Base-by-base conservation (phyloP, 2,797 vertebrate species). In the Myiothlypis coronata region DNA sequence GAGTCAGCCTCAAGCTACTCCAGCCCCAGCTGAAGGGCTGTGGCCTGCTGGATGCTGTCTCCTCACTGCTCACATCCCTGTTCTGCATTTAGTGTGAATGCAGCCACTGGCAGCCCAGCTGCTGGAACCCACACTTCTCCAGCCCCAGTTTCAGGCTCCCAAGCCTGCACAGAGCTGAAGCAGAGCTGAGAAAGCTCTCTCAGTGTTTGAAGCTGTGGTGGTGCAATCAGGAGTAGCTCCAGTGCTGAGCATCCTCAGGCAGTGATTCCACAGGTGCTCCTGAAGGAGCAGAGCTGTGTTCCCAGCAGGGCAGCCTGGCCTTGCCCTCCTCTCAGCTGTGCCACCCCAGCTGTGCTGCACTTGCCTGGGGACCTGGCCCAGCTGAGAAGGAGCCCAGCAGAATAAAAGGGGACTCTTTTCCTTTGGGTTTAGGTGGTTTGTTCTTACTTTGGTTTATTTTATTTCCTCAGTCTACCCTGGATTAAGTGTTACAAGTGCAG, bases 61-160 rank as follows among this genome's bases (percentile, higher is more conserved):
- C 39, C 13, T 9, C 22, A 44, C 46, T 2, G 0, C 8, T 65
- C 74, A 20, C 3, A 0, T 43, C 39, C n/a, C 74, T 49, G 14
- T 3, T 57, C 26, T 59, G 52, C 1, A 1, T 34, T 63, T 4
- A 22, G 37, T 28, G 32, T 56, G n/a, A 21, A 11, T 24, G 55
- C 3, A 24, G 46, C 55, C 50, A 17, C 1, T 21, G 59, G 44
- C 32, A 60, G 34, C 11, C 19, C 34, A 35, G 34, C 47, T 78
- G 28, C 59, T 43, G 24, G 46, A 65, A 12, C 63, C n/a, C 20
- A 1, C 2, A 2, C 46, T 24, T 44, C 59, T 24, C 32, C 22
- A 55, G 77, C 41, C 47, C 21, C 34, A 5, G 49, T 13, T 52
- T 20, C 28, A 44, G 30, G 16, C 53, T 68, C 57, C 44, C 23